These are phyloP conservation scores for Petrocephalus microphthalmus DNA, from an alignment of 2,113 vertebrate genomes.

Conservation along the genomic window DNA sequence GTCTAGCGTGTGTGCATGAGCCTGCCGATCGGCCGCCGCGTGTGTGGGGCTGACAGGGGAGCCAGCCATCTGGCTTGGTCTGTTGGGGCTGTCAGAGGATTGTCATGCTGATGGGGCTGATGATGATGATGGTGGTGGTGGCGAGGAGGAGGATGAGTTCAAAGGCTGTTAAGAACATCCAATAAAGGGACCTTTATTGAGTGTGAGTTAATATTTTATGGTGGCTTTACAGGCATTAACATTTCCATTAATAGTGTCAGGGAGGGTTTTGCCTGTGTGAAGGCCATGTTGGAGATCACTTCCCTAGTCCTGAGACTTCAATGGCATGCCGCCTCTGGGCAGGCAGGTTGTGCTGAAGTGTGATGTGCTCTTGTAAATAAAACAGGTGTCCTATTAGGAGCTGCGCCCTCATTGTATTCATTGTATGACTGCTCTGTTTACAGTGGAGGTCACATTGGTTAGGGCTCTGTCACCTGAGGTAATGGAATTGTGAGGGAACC, in stretches of 20 bases:
- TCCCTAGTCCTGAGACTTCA: not conserved
- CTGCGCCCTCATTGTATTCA: not conserved
- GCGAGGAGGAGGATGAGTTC: not conserved
- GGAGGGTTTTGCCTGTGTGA: not conserved
- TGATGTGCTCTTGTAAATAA: not conserved
- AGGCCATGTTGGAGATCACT: not conserved
- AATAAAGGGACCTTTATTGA: not conserved
- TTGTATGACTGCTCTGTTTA: not conserved
- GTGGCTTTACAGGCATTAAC: not conserved
- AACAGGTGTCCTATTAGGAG: not conserved
- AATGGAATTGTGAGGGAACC: not conserved
- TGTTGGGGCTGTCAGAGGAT: not conserved
- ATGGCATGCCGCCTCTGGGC: not conserved
- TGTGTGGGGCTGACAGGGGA: not conserved
- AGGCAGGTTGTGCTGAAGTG: not conserved
- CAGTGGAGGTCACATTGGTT: not conserved
- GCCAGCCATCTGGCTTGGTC: not conserved
- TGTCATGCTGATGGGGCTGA: not conserved
- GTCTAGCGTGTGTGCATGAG: not conserved
- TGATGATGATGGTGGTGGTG: not conserved
- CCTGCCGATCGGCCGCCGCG: not conserved
- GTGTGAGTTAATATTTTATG: constrained; percentile 11
- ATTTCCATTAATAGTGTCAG: not conserved
- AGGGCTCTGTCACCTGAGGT: not conserved
- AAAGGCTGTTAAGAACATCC: not conserved